These are phyloP conservation scores for Temnothorax nylanderi DNA, from an alignment of 1,140 invertebrate genomes.

Conservation along the genomic window DNA sequence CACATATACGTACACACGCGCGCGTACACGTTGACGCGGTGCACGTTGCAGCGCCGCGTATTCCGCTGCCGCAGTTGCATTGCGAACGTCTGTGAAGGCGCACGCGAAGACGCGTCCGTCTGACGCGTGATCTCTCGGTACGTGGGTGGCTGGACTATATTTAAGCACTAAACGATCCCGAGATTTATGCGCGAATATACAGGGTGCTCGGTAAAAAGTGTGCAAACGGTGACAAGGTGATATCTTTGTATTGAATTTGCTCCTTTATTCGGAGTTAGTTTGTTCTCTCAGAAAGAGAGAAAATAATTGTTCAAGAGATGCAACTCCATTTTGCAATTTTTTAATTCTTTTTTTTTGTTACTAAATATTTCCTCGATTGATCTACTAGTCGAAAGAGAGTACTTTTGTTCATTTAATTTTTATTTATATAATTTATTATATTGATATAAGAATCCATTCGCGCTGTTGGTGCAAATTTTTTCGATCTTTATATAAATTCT, in stretches of 20 bases:
- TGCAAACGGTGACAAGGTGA: conserved; percentile 8
- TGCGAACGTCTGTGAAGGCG: conserved; percentile 48
- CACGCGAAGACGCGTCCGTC: conserved; percentile 29
- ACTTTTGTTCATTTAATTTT: background rate
- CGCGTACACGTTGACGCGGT: conserved; percentile 20
- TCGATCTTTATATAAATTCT: too few species aligned
- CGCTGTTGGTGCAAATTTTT: background rate
- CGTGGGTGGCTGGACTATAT: background rate
- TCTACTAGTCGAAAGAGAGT: background rate
- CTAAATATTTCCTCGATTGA: background rate
- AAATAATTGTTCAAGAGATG: background rate
- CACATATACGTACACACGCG: background rate
- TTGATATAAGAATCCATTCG: background rate
- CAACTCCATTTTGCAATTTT: background rate
- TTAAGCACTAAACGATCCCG: background rate
- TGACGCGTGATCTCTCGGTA: background rate
- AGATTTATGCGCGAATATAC: background rate
- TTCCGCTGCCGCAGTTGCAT: conserved; percentile 49
- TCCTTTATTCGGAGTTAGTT: background rate
- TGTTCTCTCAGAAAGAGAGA: background rate
- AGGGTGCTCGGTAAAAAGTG: background rate
- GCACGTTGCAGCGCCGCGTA: conserved; percentile 48
- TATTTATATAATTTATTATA: background rate
- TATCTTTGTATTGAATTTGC: background rate
- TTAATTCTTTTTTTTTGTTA: background rate